phyloP scores from a whole-genome alignment of 2,888 invertebrate species.

The Microchrysa polita region DNA sequence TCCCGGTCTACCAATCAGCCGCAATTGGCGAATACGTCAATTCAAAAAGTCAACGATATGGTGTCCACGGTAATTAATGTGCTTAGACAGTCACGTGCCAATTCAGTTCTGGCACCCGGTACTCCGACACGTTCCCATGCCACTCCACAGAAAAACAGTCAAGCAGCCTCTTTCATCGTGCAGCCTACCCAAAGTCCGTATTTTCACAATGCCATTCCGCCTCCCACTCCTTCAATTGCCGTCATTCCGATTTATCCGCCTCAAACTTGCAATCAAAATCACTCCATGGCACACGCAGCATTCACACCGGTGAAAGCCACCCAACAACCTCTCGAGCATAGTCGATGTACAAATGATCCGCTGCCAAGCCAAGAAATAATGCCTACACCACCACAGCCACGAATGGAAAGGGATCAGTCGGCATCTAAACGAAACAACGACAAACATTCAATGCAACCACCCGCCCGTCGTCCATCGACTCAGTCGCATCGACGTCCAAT shows the following conservation, averaged over 20 bases:
- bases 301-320: background rate
- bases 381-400: no score
- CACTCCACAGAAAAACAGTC: conserved; percentile 2
- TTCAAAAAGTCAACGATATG: background rate
- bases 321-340: no score
- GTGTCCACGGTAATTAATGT: background rate
- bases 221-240: background rate
- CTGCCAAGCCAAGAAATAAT: no score
- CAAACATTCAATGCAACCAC: no score
- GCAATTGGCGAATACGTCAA: no score
- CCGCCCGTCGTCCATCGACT: no score
- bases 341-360: no score
- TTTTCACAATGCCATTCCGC: background rate
- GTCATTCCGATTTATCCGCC: conserved; percentile 19
- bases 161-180: conserved; percentile 2
- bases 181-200: conserved; percentile 33
- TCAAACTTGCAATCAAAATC: background rate
- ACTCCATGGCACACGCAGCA: background rate
- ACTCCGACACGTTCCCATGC: background rate
- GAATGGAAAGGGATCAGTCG: no score
- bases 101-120: background rate
- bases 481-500: background rate
- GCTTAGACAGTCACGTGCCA: background rate
- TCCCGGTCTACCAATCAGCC: no score
- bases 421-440: no score